Percentiles rank a stretch among this genome's conserved stretches.
These are phyloP conservation scores for Malacoctenus gilli DNA, from an alignment of 2,797 vertebrate species.

Conservation along the genomic window DNA sequence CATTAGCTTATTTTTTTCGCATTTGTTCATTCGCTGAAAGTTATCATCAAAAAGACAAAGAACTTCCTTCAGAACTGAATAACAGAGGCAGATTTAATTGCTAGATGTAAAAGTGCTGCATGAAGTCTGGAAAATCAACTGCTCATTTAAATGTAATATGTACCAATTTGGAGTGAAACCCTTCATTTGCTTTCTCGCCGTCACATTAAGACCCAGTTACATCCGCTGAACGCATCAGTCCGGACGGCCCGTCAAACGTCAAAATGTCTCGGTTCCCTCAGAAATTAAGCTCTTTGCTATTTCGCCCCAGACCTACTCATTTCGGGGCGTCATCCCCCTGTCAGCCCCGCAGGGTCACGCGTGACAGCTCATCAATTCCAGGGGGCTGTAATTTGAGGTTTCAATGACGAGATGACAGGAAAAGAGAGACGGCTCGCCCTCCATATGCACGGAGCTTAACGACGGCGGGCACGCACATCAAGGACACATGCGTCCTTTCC, in stretches of 20 bases:
- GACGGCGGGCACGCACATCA: background rate
- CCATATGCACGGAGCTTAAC: slow-evolving; percentile 2
- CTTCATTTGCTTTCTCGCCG: background rate
- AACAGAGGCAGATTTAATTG: background rate
- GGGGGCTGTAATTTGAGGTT: slow-evolving; percentile 35
- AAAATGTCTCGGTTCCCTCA: slow-evolving; percentile 9
- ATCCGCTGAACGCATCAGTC: background rate
- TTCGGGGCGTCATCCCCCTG: slow-evolving; percentile 28
- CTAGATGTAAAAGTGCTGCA: no score
- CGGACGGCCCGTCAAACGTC: background rate
- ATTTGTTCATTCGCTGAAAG: no score
- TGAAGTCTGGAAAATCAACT: no score
- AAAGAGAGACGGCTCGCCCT: slow-evolving; percentile 15
- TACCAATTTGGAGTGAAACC: background rate
- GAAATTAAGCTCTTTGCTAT: slow-evolving; percentile 39
- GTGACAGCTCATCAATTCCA: slow-evolving; percentile 58
- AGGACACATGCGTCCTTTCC: slow-evolving; percentile 7
- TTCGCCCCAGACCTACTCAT: slow-evolving; percentile 25
- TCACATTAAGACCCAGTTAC: slow-evolving; percentile 21
- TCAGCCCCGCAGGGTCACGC: slow-evolving; percentile 16
- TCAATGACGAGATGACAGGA: slow-evolving; percentile 48
- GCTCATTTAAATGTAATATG: background rate
- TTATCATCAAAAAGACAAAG: no score
- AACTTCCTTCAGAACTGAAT: background rate
- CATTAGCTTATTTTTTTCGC: no score